Base-by-base conservation (phyloP, 2,888 invertebrate genomes). In the Trichopoda pennipes region DNA sequence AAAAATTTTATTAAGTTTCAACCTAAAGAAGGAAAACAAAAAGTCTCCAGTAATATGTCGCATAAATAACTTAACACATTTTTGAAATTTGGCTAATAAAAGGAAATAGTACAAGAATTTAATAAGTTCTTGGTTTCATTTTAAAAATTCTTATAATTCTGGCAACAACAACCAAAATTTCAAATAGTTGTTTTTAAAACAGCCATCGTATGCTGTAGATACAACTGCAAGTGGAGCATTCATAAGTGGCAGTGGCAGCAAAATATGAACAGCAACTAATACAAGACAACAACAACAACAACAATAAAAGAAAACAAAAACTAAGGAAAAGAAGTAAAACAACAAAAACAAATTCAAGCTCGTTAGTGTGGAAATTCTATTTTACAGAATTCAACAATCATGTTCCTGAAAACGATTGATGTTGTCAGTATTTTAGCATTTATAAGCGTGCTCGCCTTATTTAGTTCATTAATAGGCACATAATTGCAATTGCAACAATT, bases 391-490 rank as follows among this genome's bases (percentile, higher is more conserved):
- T 77, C 81, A 79, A 82, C 82, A 82, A 75, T 79, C 82, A 82
- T 82, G 82, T 82, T 79, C 75, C 74, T 72, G 75, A 72, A 76
- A 66, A 69, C 81, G 84, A 83, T 83, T 84, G 85, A 85, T 84
- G 84, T 81, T 85, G 85, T 84, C 85, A 85, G 80, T 70, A 76
- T 80, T 84, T 84, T 83, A 80, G 78, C 82, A 82, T 82, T 82
- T 82, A 82, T 82, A 82, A 82, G 82, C 75, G 73, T 83, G 82
- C 64, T 76, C 80, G 79, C 84, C 84, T 81, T 84, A 86, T 85
- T 84, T 84, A 86, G 84, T 80, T 80, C 84, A 81, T 78, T 84
- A 85, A 85, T 85, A 84, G 83, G 85, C 85, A 81, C 84, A 86
- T 86, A 86, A 86, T 85, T 85, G 85, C 84, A 84, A 84, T 76